phyloP scores from a whole-genome alignment of 2,888 invertebrate species.

The Seira musarum region DNA sequence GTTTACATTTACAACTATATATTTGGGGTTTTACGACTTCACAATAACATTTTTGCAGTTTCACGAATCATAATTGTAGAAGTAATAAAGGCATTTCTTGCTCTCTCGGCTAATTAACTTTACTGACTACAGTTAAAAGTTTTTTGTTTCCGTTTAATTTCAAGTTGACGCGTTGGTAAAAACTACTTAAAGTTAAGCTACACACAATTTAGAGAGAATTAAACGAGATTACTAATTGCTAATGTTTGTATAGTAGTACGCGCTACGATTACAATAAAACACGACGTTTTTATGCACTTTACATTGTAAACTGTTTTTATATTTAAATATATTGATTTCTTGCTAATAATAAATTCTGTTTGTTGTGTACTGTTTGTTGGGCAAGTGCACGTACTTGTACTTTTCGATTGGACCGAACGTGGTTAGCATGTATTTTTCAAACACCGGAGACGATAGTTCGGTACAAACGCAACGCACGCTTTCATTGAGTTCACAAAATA shows the following conservation, averaged over 20 bases:
- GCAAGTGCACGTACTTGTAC: constrained; percentile 60
- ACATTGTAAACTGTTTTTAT: background rate
- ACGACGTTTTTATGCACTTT: constrained; percentile 7
- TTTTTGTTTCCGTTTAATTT: too few species aligned
- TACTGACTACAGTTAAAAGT: too few species aligned
- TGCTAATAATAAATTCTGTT: constrained; percentile 39
- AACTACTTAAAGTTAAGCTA: too few species aligned
- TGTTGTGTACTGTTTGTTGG: constrained; percentile 58
- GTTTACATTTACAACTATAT: too few species aligned
- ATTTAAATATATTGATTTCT: constrained; percentile 34
- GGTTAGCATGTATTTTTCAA: background rate
- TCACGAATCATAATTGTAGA: too few species aligned
- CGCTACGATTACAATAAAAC: constrained; percentile 19
- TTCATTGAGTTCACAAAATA: too few species aligned
- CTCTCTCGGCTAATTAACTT: too few species aligned
- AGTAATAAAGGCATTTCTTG: too few species aligned
- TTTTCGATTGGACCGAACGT: constrained; percentile 48
- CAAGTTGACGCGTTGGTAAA: too few species aligned
- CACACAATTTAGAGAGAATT: background rate
- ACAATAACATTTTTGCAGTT: too few species aligned
- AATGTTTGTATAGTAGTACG: constrained; percentile 5
- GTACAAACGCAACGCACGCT: too few species aligned
- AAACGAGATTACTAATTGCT: background rate
- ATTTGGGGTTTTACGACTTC: too few species aligned
- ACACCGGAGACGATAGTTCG: background rate